Base-by-base conservation (phyloP, 2,888 invertebrate species). In the Nebria salina region DNA sequence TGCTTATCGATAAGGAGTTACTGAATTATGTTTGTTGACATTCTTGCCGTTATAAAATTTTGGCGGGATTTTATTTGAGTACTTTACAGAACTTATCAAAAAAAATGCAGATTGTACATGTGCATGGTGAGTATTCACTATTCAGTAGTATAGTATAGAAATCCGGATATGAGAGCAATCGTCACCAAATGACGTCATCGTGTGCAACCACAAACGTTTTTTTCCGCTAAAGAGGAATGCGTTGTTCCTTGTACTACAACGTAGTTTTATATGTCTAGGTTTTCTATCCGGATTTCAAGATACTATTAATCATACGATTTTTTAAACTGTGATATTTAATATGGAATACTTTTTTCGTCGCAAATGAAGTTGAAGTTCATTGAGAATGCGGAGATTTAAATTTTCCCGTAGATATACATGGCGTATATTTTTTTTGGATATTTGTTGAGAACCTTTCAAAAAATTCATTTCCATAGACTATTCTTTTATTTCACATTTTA, bases 231-330 rank as follows among this genome's bases (percentile, higher is more conserved):
- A 70, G 6, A 54, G 54, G 54, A 54, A 54, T 54, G 54, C 8
- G 34, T 13, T 54, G 54, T 54, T 54, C 54, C 54, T 54, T 54
- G 54, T 54, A 54, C n/a, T 20, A 20, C 54, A 54, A 54, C 54
- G 34, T 70, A 70, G 25, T 70, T 26, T 70, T 70, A 26, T 25
- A 70, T 25, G 70, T 70, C 70, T 34, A 70, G 11, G 34, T 34
- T 70, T 70, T 70, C 70, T 70, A 70, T 70, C 70, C 70, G 70
- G 70, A 70, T 70, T 70, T 70, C 25, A 70, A 26, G 34, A 6
- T 25, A 3, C 25, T 34, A 70, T 20, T 70, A 68, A 68, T 68
- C 68, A 68, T 68, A 68, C 9, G 66, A 15, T 68, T 68, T 70
- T 70, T 70, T 70, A 11, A 11, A 70, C 70, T 8, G 0, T 70